These are phyloP conservation scores for Stenichneumon culpator DNA, from an alignment of 2,888 invertebrate genomes.

Conservation along the genomic window DNA sequence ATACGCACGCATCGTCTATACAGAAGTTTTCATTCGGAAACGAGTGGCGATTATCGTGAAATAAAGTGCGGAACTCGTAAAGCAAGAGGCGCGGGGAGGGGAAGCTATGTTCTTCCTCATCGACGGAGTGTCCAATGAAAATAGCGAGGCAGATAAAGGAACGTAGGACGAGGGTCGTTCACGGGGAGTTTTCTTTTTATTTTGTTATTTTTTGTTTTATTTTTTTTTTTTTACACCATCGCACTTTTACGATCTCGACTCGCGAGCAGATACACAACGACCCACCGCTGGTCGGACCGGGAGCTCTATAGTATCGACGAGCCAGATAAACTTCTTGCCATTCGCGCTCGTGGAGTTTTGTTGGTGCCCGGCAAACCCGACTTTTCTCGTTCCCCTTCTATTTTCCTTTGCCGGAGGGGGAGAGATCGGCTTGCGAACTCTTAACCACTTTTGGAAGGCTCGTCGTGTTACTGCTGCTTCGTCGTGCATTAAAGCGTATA, in stretches of 20 bases:
- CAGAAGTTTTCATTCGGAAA: constrained; percentile 41
- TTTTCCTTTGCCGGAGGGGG: constrained; percentile 4
- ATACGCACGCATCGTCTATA: not conserved
- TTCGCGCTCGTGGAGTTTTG: constrained; percentile 26
- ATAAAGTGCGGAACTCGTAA: constrained; percentile 51
- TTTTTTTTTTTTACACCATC: constrained; percentile 43
- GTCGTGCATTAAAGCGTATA: not conserved
- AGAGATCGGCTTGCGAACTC: constrained; percentile 24
- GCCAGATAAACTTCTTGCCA: constrained; percentile 51
- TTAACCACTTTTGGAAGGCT: constrained; percentile 2
- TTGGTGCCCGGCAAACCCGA: not conserved
- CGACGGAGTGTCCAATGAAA: constrained; percentile 45
- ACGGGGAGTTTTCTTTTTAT: constrained; percentile 24
- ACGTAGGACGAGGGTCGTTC: constrained; percentile 34
- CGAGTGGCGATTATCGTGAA: constrained; percentile 48
- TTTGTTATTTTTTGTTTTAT: too few relatives aligned
- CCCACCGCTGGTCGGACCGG: not conserved
- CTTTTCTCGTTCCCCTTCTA: constrained; percentile 25
- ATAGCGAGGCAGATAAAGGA: constrained; percentile 20
- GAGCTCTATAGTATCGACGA: constrained; percentile 20
- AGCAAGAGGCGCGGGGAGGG: not conserved
- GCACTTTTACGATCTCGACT: constrained; percentile 57
- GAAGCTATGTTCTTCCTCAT: constrained; percentile 26
- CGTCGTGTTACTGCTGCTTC: constrained; percentile 1
- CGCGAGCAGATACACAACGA: constrained; percentile 5